Percentiles rank a stretch among this genome's conserved stretches.
phyloP scores from a whole-genome alignment of 2,797 vertebrate genomes.

The Onychomys arenicola region DNA sequence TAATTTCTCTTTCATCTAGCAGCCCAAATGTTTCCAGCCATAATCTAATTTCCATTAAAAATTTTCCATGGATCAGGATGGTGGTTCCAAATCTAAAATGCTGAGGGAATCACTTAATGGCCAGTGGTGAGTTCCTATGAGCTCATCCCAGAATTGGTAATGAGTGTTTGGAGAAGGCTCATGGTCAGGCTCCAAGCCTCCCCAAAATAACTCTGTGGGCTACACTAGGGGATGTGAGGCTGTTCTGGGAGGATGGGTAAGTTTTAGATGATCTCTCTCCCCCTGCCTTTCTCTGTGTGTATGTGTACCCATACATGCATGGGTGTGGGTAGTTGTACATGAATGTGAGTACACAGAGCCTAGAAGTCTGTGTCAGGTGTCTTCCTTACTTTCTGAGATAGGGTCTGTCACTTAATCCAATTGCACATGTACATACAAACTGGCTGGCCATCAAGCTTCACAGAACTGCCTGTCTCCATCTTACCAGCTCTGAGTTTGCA shows the following conservation, averaged over 20 bases:
- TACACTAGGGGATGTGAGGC: neutral
- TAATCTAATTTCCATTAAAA: conserved; percentile 73
- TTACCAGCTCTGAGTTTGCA: neutral
- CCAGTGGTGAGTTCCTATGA: conserved; percentile 62
- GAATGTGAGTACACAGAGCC: neutral
- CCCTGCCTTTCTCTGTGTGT: neutral
- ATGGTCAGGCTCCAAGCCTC: neutral
- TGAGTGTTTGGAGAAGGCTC: conserved; percentile 8
- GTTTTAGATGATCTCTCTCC: neutral
- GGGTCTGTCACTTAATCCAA: neutral
- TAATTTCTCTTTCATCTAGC: conserved; percentile 70
- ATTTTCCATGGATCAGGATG: conserved; percentile 68
- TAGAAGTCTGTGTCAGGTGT: neutral
- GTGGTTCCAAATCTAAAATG: conserved; percentile 43
- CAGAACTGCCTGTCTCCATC: neutral
- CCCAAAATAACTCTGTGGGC: conserved; percentile 33
- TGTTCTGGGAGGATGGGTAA: neutral
- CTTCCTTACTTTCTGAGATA: neutral
- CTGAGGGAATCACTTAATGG: conserved; percentile 56
- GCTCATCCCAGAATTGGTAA: conserved; percentile 37
- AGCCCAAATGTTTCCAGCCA: conserved; percentile 58
- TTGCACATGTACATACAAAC: neutral
- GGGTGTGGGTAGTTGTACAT: neutral
- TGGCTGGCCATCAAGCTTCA: neutral
- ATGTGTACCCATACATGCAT: neutral